Evolutionary conservation across 2,888 invertebrate genomes (phyloP).

Genomic region (Operophtera brumata): DNA sequence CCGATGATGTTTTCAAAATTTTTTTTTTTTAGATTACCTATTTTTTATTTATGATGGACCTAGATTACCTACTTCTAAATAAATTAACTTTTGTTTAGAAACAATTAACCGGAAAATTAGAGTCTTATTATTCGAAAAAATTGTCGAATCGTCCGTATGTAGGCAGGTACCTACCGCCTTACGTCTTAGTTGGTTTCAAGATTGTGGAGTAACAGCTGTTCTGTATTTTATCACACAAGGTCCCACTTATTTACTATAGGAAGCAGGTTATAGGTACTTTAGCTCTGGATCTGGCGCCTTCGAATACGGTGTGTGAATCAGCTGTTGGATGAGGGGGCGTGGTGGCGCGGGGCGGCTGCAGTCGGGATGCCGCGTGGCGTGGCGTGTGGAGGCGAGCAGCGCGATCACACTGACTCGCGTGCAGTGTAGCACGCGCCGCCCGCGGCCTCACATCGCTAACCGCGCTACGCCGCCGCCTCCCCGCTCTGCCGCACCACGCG

Average conservation of each 20-base stretch:
- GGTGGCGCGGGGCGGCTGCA: slow-evolving; percentile 34
- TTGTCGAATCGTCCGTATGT: no score
- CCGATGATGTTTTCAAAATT: no score
- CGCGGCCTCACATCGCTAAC: slow-evolving; percentile 74
- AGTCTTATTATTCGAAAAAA: no score
- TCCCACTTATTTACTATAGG: background rate
- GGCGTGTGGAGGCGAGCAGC: slow-evolving; percentile 33
- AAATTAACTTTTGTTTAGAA: no score
- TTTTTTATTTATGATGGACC: no score
- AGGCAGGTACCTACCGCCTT: no score
- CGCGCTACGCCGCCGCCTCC: slow-evolving; percentile 76
- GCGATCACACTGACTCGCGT: slow-evolving; percentile 49
- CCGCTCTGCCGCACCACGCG: slow-evolving; percentile 79
- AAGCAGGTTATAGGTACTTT: background rate
- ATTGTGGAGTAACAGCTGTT: no score
- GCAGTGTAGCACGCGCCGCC: slow-evolving; percentile 77
- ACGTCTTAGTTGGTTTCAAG: background rate
- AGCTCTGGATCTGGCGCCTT: slow-evolving; percentile 6
- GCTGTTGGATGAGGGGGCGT: slow-evolving; percentile 42
- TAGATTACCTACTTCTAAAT: no score
- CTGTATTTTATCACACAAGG: no score
- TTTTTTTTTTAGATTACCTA: no score
- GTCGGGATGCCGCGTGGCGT: slow-evolving; percentile 29
- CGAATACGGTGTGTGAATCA: slow-evolving; percentile 37
- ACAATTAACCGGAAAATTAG: no score